Percentiles rank a stretch among this genome's conserved stretches.
Evolutionary conservation across 1,140 invertebrate genomes (phyloP).

Genomic region (Ips typographus): DNA sequence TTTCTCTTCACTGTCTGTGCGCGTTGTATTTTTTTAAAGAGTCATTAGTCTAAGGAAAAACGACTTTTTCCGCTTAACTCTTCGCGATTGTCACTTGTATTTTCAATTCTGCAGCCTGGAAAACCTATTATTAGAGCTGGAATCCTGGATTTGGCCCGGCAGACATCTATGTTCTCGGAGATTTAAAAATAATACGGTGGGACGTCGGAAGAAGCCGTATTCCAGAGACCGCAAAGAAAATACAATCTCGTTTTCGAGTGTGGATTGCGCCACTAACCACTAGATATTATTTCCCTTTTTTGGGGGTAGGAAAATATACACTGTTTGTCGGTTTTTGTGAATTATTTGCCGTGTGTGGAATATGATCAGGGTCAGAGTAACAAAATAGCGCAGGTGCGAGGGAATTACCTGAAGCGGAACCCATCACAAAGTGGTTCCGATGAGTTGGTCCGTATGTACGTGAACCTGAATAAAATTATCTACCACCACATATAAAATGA

Average conservation of each 20-base stretch:
- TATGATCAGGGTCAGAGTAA: not conserved
- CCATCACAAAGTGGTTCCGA: not conserved
- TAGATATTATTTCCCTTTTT: no score
- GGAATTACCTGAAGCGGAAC: not conserved
- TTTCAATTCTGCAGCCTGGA: conserved; percentile 3
- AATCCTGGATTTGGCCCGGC: conserved; percentile 18
- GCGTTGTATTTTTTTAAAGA: not conserved
- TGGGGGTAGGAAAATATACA: no score
- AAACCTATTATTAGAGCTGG: conserved; percentile 20
- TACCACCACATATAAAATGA: not conserved
- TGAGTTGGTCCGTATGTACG: not conserved
- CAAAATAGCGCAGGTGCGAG: not conserved
- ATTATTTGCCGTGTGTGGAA: no score
- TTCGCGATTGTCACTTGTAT: no score
- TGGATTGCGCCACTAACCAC: no score
- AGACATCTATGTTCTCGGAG: conserved; percentile 13
- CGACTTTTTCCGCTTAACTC: no score
- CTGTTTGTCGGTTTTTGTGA: no score
- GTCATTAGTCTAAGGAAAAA: no score
- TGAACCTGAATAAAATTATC: no score
- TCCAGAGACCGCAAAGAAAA: conserved; percentile 20
- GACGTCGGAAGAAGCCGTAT: conserved; percentile 16
- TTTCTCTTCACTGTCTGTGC: not conserved
- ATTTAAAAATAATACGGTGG: conserved; percentile 26
- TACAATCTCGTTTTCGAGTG: not conserved